Evolutionary conservation across 2,113 vertebrate species (phyloP), one percentile per base, ranked within the genome.

Genomic region (Microcebus jonahi): DNA sequence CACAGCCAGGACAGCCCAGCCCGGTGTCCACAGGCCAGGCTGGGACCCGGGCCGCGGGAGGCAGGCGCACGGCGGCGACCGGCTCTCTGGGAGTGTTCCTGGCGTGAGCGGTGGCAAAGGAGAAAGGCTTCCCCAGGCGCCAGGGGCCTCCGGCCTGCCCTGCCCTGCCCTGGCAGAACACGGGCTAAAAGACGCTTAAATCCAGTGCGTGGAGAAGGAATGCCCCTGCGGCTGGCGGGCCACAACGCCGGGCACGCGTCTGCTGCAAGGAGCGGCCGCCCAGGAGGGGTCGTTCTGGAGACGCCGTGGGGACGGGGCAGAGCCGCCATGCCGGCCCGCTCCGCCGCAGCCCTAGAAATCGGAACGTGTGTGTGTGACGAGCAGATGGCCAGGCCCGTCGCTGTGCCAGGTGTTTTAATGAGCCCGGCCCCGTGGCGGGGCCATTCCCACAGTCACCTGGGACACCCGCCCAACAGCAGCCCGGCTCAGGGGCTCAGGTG

Each of bases 341-440:
- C 76, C 12, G 1, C 42, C 31, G 5, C 1, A 5, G 7, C 17
- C 9, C 63, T 17, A 75, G 42, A 70, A 53, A 68, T 84, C n/a
- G 68, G 4, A 57, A 6, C 25, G 12, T 18, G 17, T 5, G 1
- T 5, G n/a, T 34, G 68, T 57, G 77, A 57, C 70, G 88, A 95
- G 81, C 67, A 95, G 92, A 94, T 75, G 91, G 84, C 12, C 79
- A 61, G 21, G 14, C 36, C 65, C 11, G 5, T 8, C 48, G 8
- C 57, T 5, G 25, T 63, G 77, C 63, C 92, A 98, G 96, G 91
- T 85, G 96, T 87, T 63, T 83, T 96, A 96, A 96, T 61, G 92
- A 96, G 88, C 23, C 59, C 4, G 12, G 12, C 18, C 75, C 57
- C 53, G 18, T 14, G 17, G 53, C 17, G 5, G 53, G 17, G 81